Conservation (phyloP, 2,888 invertebrate genomes). For the Ochropleura plecta region DNA sequence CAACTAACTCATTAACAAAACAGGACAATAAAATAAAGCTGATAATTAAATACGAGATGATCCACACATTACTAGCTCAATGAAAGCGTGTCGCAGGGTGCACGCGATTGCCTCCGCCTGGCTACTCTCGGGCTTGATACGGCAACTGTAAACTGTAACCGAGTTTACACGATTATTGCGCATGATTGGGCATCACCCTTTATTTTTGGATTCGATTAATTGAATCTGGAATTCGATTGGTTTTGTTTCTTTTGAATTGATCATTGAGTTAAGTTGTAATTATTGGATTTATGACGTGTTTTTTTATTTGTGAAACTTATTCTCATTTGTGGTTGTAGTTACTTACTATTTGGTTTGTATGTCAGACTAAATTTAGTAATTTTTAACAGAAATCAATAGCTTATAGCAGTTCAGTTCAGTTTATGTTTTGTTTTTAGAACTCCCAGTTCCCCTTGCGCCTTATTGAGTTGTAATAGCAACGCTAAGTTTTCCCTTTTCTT, state of each 20-base stretch:
- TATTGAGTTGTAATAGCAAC: no score
- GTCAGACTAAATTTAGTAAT: no score
- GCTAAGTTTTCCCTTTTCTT: no score
- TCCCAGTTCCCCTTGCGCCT: no score
- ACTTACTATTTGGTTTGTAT: no score
- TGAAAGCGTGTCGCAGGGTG: conserved; percentile 64
- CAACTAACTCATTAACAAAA: neutral
- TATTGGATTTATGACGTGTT: neutral
- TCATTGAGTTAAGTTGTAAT: neutral
- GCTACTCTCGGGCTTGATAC: conserved; percentile 61
- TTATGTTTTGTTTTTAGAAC: no score
- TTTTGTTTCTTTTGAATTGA: conserved; percentile 26
- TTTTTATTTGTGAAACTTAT: neutral
- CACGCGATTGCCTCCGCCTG: conserved; percentile 68
- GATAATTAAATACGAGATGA: conserved; percentile 24
- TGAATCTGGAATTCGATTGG: conserved; percentile 28
- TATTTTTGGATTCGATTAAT: conserved; percentile 61
- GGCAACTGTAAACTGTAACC: conserved; percentile 68
- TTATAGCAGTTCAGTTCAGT: no score
- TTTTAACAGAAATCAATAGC: no score
- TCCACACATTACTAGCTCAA: conserved; percentile 66
- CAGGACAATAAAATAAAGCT: neutral
- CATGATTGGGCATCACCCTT: conserved; percentile 72
- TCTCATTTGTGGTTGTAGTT: neutral
- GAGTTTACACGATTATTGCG: conserved; percentile 80